phyloP scores from a whole-genome alignment of 1,140 invertebrate genomes.

The Chrysoperla carnea region DNA sequence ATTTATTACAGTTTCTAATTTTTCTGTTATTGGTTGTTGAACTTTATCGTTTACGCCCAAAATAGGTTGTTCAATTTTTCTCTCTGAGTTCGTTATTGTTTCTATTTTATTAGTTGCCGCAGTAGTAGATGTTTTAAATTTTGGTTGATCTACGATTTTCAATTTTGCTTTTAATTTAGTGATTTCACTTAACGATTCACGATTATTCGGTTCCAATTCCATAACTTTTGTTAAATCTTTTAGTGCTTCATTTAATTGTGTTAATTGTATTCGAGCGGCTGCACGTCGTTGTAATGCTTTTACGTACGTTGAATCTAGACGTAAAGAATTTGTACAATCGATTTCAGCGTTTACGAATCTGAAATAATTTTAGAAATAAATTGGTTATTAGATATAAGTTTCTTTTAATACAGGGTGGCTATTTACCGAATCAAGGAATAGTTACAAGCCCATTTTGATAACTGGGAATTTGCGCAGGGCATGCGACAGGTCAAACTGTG shows the following conservation, averaged over 20 bases:
- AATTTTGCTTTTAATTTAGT: slow-evolving; percentile 33
- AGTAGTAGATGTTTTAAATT: not conserved
- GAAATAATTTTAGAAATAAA: slow-evolving; percentile 15
- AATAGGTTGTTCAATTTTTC: not conserved
- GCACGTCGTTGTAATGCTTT: slow-evolving; percentile 66
- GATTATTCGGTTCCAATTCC: slow-evolving; percentile 52
- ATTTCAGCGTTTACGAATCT: slow-evolving; percentile 55
- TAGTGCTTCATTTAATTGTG: slow-evolving; percentile 41
- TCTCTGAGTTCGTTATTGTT: not conserved
- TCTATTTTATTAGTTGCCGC: not conserved
- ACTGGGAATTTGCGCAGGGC: no score
- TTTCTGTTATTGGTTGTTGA: not conserved
- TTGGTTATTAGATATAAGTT: slow-evolving; percentile 1
- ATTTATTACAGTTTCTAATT: no score
- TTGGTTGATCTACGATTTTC: slow-evolving; percentile 17
- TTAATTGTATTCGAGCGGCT: slow-evolving; percentile 40
- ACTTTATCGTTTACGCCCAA: not conserved
- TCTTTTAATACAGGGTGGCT: slow-evolving; percentile 17
- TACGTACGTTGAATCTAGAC: slow-evolving; percentile 54
- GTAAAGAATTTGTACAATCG: slow-evolving; percentile 55
- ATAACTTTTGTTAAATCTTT: slow-evolving; percentile 46
- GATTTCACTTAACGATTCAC: slow-evolving; percentile 35
- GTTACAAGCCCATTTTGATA: slow-evolving; percentile 18
- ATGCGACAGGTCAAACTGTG: no score
- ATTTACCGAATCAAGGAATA: slow-evolving; percentile 20